Base-by-base conservation (phyloP, 92 coral and sea anemone species). In the Phenganax subtilis region DNA sequence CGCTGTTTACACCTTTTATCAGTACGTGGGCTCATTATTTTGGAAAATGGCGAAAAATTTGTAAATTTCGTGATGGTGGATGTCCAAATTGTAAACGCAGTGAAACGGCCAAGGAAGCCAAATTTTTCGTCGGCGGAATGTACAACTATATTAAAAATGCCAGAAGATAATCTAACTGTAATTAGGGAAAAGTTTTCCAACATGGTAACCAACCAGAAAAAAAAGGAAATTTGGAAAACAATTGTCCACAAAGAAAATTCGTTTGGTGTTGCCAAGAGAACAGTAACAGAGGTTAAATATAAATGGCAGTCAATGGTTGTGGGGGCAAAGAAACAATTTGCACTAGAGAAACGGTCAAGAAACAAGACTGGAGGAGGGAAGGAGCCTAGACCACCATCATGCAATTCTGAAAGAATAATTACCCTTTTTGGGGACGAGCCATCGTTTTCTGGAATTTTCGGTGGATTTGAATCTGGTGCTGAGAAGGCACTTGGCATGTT, bases 391-490 rank as follows among this genome's bases (percentile, higher is more conserved):
- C 80, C 88, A 51, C 80, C 86, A 8, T 78, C 68, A 29, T 10
- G 14, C 80, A 10, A 20, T 20, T 54, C 88, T 6, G 52, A 54
- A 57, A 85, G 73, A 70, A 55, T 86, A 16, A 86, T 80, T 11
- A 80, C 72, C 12, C 30, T 86, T n/a, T 86, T 86, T 56, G 84
- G 89, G 0, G 87, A 86, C 6, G 83, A 82, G 77, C 89, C 89
- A 8, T 62, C 89, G 12, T 86, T 86, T 76, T 82, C 86, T 20
- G 83, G 83, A 11, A 86, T 82, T 63, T 3, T 57, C 6, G 89
- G 89, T 28, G 89, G 86, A 10, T 27, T 85, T 15, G 85, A 85
- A 44, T 70, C 88, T 51, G 88, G 88, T 20, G 25, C 25, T 20
- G 25, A 20, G 25, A 20, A 20, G 25, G 25, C 25, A 20, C 65